Percentiles rank a stretch among this genome's conserved stretches.
Conservation (phyloP, 2,113 vertebrate genomes). For the Corythornis cristatus region DNA sequence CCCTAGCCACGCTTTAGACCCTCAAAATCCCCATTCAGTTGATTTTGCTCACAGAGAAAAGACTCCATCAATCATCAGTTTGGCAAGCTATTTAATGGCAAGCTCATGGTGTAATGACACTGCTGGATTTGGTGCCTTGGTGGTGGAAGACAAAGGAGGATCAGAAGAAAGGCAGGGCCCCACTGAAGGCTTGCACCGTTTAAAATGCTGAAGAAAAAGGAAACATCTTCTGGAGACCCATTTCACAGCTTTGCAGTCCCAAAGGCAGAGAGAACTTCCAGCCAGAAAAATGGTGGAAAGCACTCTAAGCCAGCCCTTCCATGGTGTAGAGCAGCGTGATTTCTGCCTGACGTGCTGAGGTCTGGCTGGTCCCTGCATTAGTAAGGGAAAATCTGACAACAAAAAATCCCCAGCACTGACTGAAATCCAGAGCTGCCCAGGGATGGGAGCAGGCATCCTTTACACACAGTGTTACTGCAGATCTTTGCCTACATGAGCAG, state of each 20-base stretch:
- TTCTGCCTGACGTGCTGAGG: not conserved
- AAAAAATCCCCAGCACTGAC: not conserved
- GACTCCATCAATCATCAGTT: conserved; percentile 8
- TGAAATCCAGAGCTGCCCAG: not conserved
- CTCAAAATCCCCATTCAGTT: not conserved
- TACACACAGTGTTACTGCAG: not conserved
- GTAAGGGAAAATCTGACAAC: not conserved
- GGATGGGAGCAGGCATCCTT: conserved; percentile 26
- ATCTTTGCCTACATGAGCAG: conserved; percentile 5
- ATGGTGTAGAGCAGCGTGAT: not conserved
- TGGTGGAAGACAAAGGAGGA: not conserved
- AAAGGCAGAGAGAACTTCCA: conserved; percentile 39
- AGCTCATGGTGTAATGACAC: conserved; percentile 42
- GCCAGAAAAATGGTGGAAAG: conserved; percentile 16
- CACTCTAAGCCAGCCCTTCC: not conserved
- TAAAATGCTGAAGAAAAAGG: conserved; percentile 33
- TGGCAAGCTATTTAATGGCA: conserved; percentile 75
- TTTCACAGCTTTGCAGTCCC: conserved; percentile 56
- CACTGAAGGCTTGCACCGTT: conserved; percentile 6
- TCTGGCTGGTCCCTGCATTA: not conserved
- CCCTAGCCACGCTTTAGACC: not conserved
- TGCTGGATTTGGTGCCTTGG: not conserved
- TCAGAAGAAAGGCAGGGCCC: conserved; percentile 1
- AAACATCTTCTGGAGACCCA: conserved; percentile 19
- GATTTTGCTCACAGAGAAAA: conserved; percentile 8